Conservation (phyloP, 2,797 vertebrate genomes). For the Xenops minutus region DNA sequence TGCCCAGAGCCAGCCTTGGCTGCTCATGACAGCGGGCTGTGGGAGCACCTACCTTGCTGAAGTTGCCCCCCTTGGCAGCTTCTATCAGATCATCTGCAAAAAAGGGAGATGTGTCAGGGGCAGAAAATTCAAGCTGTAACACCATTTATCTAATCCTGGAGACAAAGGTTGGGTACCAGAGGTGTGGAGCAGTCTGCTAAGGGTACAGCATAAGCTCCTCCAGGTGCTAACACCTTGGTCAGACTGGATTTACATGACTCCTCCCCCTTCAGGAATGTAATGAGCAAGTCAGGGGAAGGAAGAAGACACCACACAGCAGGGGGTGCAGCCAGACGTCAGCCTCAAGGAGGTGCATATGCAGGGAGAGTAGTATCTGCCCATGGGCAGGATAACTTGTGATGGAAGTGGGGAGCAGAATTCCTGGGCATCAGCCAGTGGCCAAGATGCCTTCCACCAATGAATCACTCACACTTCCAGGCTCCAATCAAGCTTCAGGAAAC, state of each 20-base stretch:
- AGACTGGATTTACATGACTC: not conserved
- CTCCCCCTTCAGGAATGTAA: not conserved
- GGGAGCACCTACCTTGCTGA: constrained; percentile 78
- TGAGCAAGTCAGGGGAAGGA: not conserved
- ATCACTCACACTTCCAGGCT: constrained; percentile 34
- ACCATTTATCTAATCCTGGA: not conserved
- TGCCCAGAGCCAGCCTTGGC: not conserved
- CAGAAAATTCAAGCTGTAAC: not conserved
- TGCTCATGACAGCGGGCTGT: not conserved
- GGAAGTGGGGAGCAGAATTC: not conserved
- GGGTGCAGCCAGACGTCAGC: not conserved
- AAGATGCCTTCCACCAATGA: not conserved
- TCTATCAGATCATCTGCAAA: constrained; percentile 82
- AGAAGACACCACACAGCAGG: not conserved
- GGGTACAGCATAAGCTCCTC: not conserved
- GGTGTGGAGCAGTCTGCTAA: not conserved
- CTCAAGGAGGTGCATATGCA: not conserved
- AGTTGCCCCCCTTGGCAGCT: constrained; percentile 86
- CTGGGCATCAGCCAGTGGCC: not conserved
- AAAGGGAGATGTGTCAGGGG: constrained; percentile 35
- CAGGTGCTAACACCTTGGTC: not conserved
- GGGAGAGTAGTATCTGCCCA: not conserved
- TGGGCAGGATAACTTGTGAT: not conserved
- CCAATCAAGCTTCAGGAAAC: constrained; percentile 26
- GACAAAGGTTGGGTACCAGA: not conserved